A percentile compares a stretch with the other conserved stretches of the same genome.
Evolutionary conservation across 1,140 invertebrate species (phyloP).

Genomic region (Nasonia giraulti): DNA sequence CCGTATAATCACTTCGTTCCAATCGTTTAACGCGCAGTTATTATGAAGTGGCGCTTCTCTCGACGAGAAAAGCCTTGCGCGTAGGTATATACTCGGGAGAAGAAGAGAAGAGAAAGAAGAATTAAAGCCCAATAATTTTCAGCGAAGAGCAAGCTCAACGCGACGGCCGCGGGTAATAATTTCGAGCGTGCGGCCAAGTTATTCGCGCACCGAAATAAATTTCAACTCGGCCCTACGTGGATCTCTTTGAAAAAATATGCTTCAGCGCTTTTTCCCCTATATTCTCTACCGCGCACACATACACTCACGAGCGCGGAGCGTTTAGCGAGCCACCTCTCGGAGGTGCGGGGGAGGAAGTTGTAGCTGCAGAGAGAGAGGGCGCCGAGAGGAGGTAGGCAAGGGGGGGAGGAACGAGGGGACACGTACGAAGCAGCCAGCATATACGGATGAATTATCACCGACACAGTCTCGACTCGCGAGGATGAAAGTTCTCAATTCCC

Average conservation of each 20-base stretch:
- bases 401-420: constrained; percentile 1
- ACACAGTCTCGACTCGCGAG: constrained; percentile 34
- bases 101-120: not conserved
- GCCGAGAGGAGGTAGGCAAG: not conserved
- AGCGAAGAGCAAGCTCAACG: not conserved
- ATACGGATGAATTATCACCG: constrained; percentile 50
- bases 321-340: not conserved
- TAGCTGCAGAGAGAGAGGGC: not conserved
- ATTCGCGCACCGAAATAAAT: not conserved
- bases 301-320: not conserved
- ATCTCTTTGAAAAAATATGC: not conserved
- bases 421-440: constrained; percentile 35
- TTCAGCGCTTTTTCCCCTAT: not conserved
- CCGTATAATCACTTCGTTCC: not conserved
- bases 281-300: not conserved
- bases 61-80: too few species aligned
- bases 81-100: too few species aligned
- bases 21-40: not conserved
- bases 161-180: not conserved
- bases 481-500: constrained; percentile 51
- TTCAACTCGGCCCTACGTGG: not conserved
- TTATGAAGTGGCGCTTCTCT: not conserved
- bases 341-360: not conserved
- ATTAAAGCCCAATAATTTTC: not conserved
- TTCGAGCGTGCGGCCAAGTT: not conserved